Conservation (phyloP, 2,888 invertebrate species). For the Agrochola lota region DNA sequence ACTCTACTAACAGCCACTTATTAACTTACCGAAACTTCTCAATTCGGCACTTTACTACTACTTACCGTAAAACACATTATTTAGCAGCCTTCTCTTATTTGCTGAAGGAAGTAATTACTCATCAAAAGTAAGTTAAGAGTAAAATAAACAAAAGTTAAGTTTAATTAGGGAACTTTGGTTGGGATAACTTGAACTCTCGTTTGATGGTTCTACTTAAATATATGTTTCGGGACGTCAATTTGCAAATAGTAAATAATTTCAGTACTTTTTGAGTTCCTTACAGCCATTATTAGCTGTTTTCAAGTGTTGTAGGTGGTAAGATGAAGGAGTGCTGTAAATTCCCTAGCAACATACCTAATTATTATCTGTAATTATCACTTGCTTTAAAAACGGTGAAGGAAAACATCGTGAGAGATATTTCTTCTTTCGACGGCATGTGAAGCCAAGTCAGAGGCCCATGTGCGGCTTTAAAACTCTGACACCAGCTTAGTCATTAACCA, state of each 20-base stretch:
- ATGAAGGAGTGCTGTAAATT: background rate
- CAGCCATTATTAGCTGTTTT: background rate
- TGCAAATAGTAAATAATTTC: conserved; percentile 4
- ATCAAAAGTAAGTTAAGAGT: conserved; percentile 32
- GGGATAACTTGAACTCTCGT: conserved; percentile 16
- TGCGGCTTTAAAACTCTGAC: too few species aligned
- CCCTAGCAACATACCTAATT: background rate
- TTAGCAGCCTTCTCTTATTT: conserved; percentile 5
- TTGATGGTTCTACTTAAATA: conserved; percentile 7
- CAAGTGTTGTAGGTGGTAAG: background rate
- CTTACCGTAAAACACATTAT: conserved; percentile 7
- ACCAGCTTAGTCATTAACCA: too few species aligned
- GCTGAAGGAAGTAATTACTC: conserved; percentile 35
- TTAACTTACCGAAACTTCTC: conserved; percentile 11
- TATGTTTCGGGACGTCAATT: conserved; percentile 2
- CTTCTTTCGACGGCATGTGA: too few species aligned
- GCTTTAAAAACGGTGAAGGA: too few species aligned
- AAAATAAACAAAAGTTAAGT: conserved; percentile 35
- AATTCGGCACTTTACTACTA: conserved; percentile 1
- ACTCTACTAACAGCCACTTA: background rate
- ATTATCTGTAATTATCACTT: background rate
- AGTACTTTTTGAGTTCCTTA: background rate
- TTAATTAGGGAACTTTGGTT: conserved; percentile 60
- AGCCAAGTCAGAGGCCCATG: too few species aligned
- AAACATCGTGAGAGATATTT: too few species aligned